Conservation (phyloP, 2,113 vertebrate genomes). For the Myiozetetes cayanensis region DNA sequence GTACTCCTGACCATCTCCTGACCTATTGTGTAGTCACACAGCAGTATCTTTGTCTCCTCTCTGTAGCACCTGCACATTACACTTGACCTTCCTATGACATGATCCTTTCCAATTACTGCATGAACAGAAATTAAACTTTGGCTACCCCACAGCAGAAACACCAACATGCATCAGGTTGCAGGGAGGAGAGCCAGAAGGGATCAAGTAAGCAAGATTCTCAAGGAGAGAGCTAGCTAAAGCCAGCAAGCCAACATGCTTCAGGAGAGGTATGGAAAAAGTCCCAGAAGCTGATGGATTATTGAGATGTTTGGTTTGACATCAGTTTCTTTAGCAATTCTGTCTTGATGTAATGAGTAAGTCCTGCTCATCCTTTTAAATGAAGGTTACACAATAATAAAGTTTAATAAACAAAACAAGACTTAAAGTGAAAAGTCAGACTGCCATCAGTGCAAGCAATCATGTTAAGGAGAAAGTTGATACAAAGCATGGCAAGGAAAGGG, state of each 20-base stretch:
- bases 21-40: not conserved
- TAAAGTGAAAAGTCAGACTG: not conserved
- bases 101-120: not conserved
- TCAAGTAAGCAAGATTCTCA: not conserved
- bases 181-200: not conserved
- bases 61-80: not conserved
- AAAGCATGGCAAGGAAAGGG: accelerated
- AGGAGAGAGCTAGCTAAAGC: not conserved
- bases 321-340: not conserved
- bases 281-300: not conserved
- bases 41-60: not conserved
- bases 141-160: not conserved
- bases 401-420: not conserved
- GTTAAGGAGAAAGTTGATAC: not conserved
- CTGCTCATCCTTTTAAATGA: not conserved
- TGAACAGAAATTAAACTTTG: not conserved
- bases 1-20: not conserved
- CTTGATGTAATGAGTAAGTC: not conserved
- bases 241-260: not conserved
- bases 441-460: not conserved
- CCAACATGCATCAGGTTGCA: not conserved
- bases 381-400: not conserved
- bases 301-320: not conserved
- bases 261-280: not conserved
- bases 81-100: not conserved